phyloP scores from a whole-genome alignment of 1,140 invertebrate species.

The Radopholus similis region DNA sequence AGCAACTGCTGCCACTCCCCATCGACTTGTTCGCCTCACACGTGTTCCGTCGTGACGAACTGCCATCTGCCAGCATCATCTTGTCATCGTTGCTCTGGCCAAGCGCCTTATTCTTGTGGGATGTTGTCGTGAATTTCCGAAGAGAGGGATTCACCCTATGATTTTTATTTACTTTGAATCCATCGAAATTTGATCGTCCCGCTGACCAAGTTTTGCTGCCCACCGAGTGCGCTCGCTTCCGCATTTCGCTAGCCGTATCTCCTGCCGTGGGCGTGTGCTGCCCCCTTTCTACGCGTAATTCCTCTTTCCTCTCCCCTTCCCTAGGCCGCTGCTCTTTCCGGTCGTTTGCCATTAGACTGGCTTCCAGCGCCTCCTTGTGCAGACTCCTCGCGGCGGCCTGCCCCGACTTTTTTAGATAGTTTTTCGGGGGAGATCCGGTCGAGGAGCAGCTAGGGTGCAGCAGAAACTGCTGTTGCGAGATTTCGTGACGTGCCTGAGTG shows the following conservation, averaged over 20 bases:
- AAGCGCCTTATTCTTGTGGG: background rate
- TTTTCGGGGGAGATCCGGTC: constrained; percentile 6
- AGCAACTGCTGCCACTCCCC: background rate
- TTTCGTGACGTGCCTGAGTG: constrained; percentile 12
- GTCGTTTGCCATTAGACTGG: background rate
- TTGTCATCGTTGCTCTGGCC: background rate
- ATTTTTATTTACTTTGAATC: background rate
- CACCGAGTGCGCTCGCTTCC: constrained; percentile 24
- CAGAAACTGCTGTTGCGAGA: constrained; percentile 7
- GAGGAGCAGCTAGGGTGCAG: constrained; percentile 8
- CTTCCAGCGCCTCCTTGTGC: background rate
- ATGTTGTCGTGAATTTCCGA: background rate
- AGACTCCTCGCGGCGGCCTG: background rate
- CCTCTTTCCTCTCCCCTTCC: background rate
- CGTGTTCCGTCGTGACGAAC: constrained; percentile 17
- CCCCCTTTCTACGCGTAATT: background rate
- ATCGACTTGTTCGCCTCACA: constrained; percentile 13
- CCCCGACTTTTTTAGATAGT: constrained; percentile 3
- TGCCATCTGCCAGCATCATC: background rate
- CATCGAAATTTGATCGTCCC: background rate
- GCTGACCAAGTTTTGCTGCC: constrained; percentile 26
- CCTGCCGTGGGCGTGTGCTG: background rate
- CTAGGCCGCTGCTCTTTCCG: background rate
- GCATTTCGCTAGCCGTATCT: constrained; percentile 6
- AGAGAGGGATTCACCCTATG: constrained; percentile 16